Percentiles rank a stretch among this genome's conserved stretches.
Conservation (phyloP, 2,888 invertebrate species). For the Thysanoteuthis rhombus region DNA sequence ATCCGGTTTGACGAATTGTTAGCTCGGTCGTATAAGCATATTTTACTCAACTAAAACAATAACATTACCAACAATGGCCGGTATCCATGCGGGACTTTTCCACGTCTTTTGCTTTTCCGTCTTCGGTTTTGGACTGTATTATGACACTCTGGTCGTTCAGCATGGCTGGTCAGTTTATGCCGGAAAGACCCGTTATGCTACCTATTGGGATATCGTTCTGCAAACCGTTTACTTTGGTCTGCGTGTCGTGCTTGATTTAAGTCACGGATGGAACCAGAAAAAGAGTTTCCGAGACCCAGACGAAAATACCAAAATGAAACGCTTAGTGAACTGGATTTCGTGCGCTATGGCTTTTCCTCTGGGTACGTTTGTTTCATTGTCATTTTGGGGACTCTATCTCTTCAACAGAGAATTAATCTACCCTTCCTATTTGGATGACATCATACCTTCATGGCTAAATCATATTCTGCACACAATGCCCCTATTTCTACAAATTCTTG, state of each 20-base stretch:
- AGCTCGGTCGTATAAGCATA: background rate
- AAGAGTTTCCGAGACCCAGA: background rate
- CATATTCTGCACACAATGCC: conserved; percentile 24
- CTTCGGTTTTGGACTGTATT: background rate
- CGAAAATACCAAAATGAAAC: background rate
- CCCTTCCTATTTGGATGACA: conserved; percentile 18
- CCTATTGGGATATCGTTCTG: conserved; percentile 12
- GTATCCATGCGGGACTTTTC: background rate
- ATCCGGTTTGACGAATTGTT: background rate
- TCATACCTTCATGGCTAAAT: conserved; percentile 21
- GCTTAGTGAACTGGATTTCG: background rate
- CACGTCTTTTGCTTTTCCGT: background rate
- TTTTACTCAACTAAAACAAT: background rate
- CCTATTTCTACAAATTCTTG: background rate
- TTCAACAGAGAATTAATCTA: conserved; percentile 14
- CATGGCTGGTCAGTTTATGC: conserved; percentile 2
- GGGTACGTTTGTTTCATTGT: background rate
- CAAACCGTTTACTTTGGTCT: conserved; percentile 21
- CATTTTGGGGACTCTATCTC: conserved; percentile 1
- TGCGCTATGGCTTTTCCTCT: conserved; percentile 23
- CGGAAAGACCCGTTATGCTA: background rate
- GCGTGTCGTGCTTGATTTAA: background rate
- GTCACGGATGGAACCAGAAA: background rate
- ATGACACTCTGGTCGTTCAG: background rate
- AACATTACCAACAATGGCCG: background rate